These are phyloP conservation scores for Ceratina calcarata DNA, from an alignment of 1,140 invertebrate species.

Conservation along the genomic window DNA sequence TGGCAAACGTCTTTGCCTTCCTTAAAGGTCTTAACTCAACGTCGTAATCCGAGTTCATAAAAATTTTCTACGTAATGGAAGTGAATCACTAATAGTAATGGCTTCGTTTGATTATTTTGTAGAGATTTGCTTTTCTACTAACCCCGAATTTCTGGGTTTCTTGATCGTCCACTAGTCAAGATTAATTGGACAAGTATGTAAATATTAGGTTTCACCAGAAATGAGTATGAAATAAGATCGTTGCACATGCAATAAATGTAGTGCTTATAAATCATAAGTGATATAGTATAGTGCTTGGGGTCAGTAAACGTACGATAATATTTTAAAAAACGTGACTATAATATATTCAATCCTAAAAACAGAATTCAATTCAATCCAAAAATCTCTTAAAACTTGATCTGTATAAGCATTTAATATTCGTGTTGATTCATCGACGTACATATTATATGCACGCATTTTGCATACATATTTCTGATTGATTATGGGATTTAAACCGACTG, in stretches of 20 bases:
- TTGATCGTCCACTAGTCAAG: constrained; percentile 17
- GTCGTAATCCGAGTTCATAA: constrained; percentile 27
- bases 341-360: too few relatives aligned
- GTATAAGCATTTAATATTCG: too few relatives aligned
- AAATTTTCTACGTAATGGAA: constrained; percentile 26
- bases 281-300: too few relatives aligned
- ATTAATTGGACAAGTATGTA: constrained; percentile 14
- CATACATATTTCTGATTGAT: too few relatives aligned
- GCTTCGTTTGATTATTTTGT: constrained; percentile 19
- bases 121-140: background rate
- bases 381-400: too few relatives aligned
- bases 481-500: background rate
- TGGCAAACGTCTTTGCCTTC: constrained; percentile 9
- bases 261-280: background rate
- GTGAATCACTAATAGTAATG: background rate
- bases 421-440: too few relatives aligned
- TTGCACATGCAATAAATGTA: background rate
- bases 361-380: too few relatives aligned
- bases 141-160: constrained; percentile 14
- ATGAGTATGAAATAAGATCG: background rate
- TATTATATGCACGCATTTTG: too few relatives aligned
- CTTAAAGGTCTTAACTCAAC: constrained; percentile 24
- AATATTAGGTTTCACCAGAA: background rate
- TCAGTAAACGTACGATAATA: too few relatives aligned
- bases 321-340: too few relatives aligned